Conservation (phyloP, 2,797 vertebrate species). For the Gallinago stenura region DNA sequence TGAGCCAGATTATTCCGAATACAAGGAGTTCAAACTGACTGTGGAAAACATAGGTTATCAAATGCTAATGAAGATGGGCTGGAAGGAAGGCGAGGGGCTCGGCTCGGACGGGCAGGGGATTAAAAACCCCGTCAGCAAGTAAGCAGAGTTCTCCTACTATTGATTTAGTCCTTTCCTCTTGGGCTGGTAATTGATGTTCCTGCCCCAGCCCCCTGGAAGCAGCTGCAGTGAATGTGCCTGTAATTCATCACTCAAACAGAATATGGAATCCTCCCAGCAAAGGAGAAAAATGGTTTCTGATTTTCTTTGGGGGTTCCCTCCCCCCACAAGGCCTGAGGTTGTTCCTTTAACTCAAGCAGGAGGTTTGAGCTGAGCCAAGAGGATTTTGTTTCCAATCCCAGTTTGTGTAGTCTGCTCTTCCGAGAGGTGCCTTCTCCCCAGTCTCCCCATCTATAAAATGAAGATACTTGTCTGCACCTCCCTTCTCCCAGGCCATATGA, state of each 20-base stretch:
- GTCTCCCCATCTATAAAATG: background rate
- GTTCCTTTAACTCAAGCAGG: background rate
- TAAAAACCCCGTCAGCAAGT: slow-evolving; percentile 94
- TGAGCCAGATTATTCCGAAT: slow-evolving; percentile 97
- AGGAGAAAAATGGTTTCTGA: background rate
- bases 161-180: background rate
- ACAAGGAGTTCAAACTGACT: slow-evolving; percentile 98
- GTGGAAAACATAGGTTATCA: slow-evolving; percentile 98
- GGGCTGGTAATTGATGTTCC: background rate
- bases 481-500: background rate
- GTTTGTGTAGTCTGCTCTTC: accelerated
- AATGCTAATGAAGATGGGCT: slow-evolving; percentile 99
- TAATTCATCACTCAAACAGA: background rate
- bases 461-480: background rate
- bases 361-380: background rate
- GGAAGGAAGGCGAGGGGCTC: slow-evolving; percentile 97
- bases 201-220: background rate
- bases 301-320: background rate
- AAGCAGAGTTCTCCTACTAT: background rate
- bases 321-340: background rate
- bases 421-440: background rate
- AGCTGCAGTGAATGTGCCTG: background rate
- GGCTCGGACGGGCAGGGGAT: slow-evolving; percentile 94
- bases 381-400: background rate
- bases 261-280: background rate